Conservation (phyloP, 1,140 invertebrate species). For the Lerema accius region DNA sequence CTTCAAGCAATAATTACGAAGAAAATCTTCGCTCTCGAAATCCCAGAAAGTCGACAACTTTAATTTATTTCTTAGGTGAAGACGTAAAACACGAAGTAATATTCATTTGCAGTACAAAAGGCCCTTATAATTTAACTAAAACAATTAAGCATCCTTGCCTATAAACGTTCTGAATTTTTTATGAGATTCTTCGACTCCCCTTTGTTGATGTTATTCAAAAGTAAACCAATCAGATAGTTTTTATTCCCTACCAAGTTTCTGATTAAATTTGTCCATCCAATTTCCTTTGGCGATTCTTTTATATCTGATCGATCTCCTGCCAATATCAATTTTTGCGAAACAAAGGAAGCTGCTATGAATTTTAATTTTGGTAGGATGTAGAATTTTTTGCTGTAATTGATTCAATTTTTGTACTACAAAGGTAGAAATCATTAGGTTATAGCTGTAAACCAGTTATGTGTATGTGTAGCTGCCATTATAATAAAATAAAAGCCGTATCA, state of each 20-base stretch:
- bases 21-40: no score
- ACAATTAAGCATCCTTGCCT: slow-evolving; percentile 18
- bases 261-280: slow-evolving; percentile 20
- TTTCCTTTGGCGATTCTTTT: slow-evolving; percentile 1
- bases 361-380: neutral
- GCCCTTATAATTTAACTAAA: slow-evolving; percentile 29
- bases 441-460: no score
- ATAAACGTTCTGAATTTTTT: slow-evolving; percentile 29
- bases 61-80: slow-evolving; percentile 8
- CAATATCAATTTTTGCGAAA: slow-evolving; percentile 7
- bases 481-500: no score
- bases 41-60: no score
- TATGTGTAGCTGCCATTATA: no score
- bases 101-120: slow-evolving; percentile 22
- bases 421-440: no score
- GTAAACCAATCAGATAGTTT: slow-evolving; percentile 19
- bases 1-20: no score
- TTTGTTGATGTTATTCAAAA: slow-evolving; percentile 13
- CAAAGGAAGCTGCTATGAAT: neutral
- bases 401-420: no score
- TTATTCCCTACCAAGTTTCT: slow-evolving; percentile 20
- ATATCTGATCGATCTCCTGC: neutral
- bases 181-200: slow-evolving; percentile 16
- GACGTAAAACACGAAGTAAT: slow-evolving; percentile 22
- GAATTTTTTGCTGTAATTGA: neutral